Conservation (phyloP, 2,888 invertebrate species). For the Serripes groenlandicus region DNA sequence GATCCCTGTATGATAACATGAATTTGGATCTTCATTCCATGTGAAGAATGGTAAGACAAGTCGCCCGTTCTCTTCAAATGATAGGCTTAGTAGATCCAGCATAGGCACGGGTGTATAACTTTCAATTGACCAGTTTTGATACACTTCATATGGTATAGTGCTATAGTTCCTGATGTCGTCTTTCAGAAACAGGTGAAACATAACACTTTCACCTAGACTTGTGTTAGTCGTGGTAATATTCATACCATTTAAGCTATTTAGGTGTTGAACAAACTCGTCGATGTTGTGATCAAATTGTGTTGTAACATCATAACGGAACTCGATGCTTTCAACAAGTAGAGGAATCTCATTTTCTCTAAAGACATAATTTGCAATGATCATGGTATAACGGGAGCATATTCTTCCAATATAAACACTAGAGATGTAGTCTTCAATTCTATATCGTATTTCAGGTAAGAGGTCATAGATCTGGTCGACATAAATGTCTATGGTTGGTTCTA, state of each 20-base stretch:
- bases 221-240: not conserved
- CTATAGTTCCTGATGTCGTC: not conserved
- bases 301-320: not conserved
- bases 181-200: not conserved
- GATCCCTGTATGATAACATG: not conserved
- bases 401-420: not conserved
- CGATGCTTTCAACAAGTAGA: not conserved
- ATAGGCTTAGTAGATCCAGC: not conserved
- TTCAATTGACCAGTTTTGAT: not conserved
- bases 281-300: not conserved
- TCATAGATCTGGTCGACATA: not conserved
- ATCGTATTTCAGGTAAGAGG: not conserved
- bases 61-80: not conserved
- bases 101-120: not conserved
- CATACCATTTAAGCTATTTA: not conserved
- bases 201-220: not conserved
- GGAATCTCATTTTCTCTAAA: not conserved
- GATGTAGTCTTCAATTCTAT: not conserved
- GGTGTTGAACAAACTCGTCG: not conserved
- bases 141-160: not conserved
- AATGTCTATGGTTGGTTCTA: not conserved
- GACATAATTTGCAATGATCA: not conserved
- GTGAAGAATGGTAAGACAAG: not conserved
- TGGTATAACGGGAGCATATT: not conserved
- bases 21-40: not conserved